These are phyloP conservation scores for Gymnorhina tibicen DNA, from an alignment of 2,113 vertebrate species.

Conservation along the genomic window DNA sequence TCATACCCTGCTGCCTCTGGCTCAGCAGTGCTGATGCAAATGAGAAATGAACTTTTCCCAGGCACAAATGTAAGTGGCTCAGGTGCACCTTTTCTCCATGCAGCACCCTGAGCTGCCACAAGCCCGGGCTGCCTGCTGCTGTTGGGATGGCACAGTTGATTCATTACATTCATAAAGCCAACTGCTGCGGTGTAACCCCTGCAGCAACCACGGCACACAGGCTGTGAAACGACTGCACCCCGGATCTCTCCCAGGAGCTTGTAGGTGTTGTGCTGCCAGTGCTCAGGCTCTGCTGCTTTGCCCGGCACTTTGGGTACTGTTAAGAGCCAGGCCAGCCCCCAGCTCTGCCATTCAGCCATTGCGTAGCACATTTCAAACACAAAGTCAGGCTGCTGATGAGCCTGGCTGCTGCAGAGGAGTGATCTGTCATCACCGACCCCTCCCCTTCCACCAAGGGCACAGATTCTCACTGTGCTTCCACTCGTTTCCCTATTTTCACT, in stretches of 20 bases:
- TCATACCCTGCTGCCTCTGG: neutral
- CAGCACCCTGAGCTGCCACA: neutral
- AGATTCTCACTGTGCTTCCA: neutral
- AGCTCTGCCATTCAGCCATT: neutral
- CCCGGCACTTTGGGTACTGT: neutral
- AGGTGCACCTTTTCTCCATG: neutral
- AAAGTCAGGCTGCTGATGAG: neutral
- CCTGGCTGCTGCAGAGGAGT: neutral
- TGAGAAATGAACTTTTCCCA: neutral
- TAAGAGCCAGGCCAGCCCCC: neutral
- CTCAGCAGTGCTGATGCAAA: neutral
- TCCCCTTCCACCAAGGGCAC: neutral
- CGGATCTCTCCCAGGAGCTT: neutral
- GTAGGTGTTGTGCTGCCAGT: neutral
- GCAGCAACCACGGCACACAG: neutral
- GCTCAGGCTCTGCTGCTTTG: neutral
- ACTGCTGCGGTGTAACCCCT: neutral
- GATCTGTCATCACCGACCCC: neutral
- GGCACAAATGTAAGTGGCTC: fast-evolving
- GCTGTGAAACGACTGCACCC: neutral
- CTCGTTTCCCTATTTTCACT: neutral
- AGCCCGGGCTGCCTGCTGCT: neutral
- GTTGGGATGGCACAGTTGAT: neutral
- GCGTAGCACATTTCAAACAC: neutral
- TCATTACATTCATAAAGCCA: neutral